Evolutionary conservation across 2,888 invertebrate genomes (phyloP).

Genomic region (Machimus atricapillus): DNA sequence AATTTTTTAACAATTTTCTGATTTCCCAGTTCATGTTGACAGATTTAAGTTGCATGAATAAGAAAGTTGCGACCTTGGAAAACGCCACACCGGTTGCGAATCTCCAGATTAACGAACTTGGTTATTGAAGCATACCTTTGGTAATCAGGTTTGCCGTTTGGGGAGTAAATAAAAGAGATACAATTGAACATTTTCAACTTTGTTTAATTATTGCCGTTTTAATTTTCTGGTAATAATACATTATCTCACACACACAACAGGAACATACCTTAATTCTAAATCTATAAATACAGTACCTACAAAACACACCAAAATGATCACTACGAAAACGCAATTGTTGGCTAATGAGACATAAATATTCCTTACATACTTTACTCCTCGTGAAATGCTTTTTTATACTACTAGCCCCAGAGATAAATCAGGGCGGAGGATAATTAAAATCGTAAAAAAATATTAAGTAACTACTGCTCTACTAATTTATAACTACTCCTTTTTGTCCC

Average conservation of each 20-base stretch:
- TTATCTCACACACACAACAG: neutral
- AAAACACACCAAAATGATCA: conserved; percentile 23
- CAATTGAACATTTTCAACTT: neutral
- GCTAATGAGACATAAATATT: conserved; percentile 5
- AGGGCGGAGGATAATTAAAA: neutral
- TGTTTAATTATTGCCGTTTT: neutral
- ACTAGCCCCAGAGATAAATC: neutral
- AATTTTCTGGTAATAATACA: neutral
- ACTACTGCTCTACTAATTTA: neutral
- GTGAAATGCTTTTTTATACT: neutral
- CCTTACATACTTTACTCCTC: neutral
- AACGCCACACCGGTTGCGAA: neutral
- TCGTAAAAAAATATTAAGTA: neutral
- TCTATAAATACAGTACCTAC: conserved; percentile 4
- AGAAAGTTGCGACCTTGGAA: neutral
- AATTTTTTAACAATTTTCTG: neutral
- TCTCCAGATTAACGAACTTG: neutral
- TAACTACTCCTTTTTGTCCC: neutral
- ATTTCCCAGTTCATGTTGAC: neutral
- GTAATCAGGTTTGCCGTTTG: neutral
- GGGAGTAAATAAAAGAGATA: neutral
- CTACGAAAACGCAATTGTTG: neutral
- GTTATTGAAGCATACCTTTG: neutral
- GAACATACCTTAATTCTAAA: neutral
- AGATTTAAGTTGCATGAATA: neutral